Evolutionary conservation across 2,888 invertebrate species (phyloP).

Genomic region (Uropetala carovei): DNA sequence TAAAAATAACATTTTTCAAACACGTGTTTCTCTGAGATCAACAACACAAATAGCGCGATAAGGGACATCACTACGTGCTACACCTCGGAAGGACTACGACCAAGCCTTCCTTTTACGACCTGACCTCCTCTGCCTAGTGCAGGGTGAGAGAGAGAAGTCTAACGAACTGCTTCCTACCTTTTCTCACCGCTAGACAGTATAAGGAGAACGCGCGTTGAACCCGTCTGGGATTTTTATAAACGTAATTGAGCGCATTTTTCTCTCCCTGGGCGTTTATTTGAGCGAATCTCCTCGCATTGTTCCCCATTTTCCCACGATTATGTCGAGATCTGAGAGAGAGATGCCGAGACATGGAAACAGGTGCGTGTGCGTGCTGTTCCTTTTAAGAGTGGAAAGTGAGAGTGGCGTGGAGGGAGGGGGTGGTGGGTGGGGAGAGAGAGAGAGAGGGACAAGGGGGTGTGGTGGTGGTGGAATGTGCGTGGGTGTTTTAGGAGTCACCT

Average conservation of each 20-base stretch:
- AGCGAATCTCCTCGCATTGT: slow-evolving; percentile 47
- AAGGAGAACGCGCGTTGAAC: neutral
- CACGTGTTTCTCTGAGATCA: too few relatives aligned
- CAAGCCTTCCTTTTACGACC: neutral
- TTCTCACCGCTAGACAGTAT: neutral
- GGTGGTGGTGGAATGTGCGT: neutral
- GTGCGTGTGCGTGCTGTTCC: neutral
- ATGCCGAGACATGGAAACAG: slow-evolving; percentile 40
- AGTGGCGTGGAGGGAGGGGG: too few relatives aligned
- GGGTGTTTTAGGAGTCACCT: neutral
- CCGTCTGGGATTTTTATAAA: neutral
- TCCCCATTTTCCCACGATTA: slow-evolving; percentile 38
- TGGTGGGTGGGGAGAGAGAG: too few relatives aligned
- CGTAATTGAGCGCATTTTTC: neutral
- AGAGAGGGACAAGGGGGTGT: too few relatives aligned
- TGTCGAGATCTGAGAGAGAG: slow-evolving; percentile 22
- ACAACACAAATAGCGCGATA: too few relatives aligned
- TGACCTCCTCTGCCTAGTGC: neutral
- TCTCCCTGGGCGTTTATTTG: slow-evolving; percentile 17
- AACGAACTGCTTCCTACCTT: neutral
- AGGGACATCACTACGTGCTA: neutral
- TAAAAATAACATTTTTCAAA: too few relatives aligned
- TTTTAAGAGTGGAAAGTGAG: too few relatives aligned
- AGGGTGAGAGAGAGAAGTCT: neutral
- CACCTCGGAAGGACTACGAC: neutral